Evolutionary conservation across 1,140 invertebrate species (phyloP), one percentile per base, ranked within the genome.

Genomic region (Gonioctena quinquepunctata): DNA sequence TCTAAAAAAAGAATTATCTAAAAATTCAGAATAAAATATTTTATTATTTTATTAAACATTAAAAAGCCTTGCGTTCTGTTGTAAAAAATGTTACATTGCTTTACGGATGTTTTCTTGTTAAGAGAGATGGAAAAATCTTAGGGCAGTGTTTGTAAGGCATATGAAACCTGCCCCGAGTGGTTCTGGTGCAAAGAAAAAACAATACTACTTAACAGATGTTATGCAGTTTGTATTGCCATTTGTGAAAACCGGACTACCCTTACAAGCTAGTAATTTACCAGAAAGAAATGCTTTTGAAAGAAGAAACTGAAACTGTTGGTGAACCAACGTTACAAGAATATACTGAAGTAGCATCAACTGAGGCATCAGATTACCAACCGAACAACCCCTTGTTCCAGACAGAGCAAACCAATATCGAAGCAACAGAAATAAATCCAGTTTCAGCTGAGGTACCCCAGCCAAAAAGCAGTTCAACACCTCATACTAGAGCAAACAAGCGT

Each of bases 71-170:
- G 33, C 33, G 11, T 42, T 42, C 33, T 52, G 18, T 50, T 56
- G 26, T 66, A 18, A n/a, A 2, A 27, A 28, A 66, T 42, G 3
- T 19, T 49, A 28, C 28, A 28, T 28, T 33, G 19, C 19, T n/a
- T 21, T 23, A 63, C n/a, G 61, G 26, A 63, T 63, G 33, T 33
- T 48, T 48, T 63, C 48, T 22, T 62, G 26, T 62, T 62, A 66
- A 54, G 25, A 66, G 27, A 56, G 18, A 56, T 66, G 25, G 52
- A 56, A 54, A 27, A 66, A 66, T 56, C 49, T 66, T 16, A 18
- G 65, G 52, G 26, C 65, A 57, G 65, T 59, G 50, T 67, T 65
- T 65, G 63, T 65, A 25, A 52, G 42, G 48, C 33, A 54, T 66
- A 56, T 66, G 22, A 66, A 66, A 66, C 28, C 49, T 56, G 64